Base-by-base conservation (phyloP, 2,888 invertebrate species). In the Plebejus anna region DNA sequence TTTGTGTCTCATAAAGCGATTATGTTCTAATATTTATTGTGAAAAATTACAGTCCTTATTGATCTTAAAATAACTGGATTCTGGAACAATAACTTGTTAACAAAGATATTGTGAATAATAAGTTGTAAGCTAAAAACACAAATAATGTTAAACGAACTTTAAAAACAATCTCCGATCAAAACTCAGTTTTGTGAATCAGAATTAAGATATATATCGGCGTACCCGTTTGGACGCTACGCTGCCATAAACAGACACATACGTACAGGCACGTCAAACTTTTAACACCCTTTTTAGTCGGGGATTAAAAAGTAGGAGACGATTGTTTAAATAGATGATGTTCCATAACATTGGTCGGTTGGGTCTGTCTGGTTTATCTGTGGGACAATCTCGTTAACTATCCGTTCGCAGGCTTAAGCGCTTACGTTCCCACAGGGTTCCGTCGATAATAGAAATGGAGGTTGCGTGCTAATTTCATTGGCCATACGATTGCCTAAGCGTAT, bases 391-490 rank as follows among this genome's bases (percentile, higher is more conserved):
- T 13, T 66, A 66, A 66, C 66, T 66, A 66, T 66, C 66, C 13
- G 32, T 66, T 36, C 66, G 66, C 32, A 36, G 32, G 66, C 66
- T 66, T 66, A 66, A 66, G 66, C 66, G 66, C 66, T 66, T 66
- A 66, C 13, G 66, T 66, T 32, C 66, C 66, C 66, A 61, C 61
- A 32, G 66, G 32, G 66, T 13, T 66, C 4, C 9, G 66, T 32
- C 66, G 66, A 36, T 66, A 66, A 66, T 66, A 66, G 66, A 66
- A 66, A 66, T 66, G 66, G 66, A 16, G 66, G 66, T 66, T 32
- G 32, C 66, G 66, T 66, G 66, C 32, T 66, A 66, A 66, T 66
- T 66, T 66, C 66, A 66, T 66, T 66, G 66, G 32, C 32, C 66
- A 66, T 28, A 32, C 61, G 13, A 66, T 66, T 66, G 66, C 4